Conservation (phyloP, 2,113 vertebrate genomes). For the Malurus melanocephalus region DNA sequence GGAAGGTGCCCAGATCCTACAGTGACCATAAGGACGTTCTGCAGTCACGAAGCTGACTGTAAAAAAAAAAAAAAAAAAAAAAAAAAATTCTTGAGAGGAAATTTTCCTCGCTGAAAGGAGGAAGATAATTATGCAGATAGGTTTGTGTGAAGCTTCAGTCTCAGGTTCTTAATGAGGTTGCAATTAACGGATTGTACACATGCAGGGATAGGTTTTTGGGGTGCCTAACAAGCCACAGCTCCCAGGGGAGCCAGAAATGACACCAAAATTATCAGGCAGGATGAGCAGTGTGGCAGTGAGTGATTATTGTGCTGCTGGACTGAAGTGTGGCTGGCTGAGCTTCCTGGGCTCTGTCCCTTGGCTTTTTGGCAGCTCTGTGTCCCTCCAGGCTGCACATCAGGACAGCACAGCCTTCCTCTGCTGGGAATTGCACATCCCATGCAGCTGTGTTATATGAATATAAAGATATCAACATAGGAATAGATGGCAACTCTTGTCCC, state of each 20-base stretch:
- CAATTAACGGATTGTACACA: not conserved
- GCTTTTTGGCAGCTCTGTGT: not conserved
- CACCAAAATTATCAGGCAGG: not conserved
- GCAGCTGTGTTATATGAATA: not conserved
- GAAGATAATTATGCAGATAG: not conserved
- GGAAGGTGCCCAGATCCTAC: conserved; percentile 6
- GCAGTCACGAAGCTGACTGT: not conserved
- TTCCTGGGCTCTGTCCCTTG: not conserved
- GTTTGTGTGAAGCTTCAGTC: not conserved
- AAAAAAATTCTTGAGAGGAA: not conserved
- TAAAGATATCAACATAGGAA: too few species aligned
- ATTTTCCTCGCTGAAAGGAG: not conserved
- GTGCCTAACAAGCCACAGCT: not conserved
- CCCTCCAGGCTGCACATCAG: not conserved
- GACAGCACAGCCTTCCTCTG: not conserved
- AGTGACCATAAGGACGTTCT: conserved; percentile 22
- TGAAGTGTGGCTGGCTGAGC: not conserved
- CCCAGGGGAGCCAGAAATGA: not conserved
- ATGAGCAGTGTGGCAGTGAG: not conserved
- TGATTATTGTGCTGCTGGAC: accelerated
- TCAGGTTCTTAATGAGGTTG: not conserved
- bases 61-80: not conserved
- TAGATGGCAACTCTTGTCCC: not conserved
- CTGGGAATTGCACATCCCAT: not conserved
- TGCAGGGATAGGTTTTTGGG: not conserved